Conservation (phyloP, 2,888 invertebrate species). For the Frankliniella intonsa region DNA sequence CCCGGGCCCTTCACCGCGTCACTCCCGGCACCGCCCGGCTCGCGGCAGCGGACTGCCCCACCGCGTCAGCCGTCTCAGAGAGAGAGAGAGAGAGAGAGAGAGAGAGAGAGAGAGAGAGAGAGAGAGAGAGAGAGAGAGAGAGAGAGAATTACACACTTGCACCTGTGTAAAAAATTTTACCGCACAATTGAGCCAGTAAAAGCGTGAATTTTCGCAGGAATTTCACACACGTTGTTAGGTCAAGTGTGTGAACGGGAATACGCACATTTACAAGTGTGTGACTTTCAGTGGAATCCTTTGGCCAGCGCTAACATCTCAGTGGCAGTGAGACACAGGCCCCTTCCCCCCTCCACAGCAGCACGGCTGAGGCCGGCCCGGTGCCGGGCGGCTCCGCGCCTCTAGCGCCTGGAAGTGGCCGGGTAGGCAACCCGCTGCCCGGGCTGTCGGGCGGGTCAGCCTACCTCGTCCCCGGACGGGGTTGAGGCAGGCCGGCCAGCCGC, state of each 20-base stretch:
- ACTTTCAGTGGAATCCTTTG: no score
- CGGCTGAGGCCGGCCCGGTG: no score
- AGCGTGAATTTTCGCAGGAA: no score
- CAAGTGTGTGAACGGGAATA: no score
- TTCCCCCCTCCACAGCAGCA: no score
- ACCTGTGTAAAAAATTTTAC: no score
- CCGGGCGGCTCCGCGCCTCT: neutral
- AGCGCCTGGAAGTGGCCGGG: neutral
- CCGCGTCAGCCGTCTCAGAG: neutral
- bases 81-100: constrained; percentile 30
- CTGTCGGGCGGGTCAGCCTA: neutral
- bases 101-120: constrained; percentile 31
- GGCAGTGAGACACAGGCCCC: no score
- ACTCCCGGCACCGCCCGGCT: no score
- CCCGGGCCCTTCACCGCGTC: constrained; percentile 31
- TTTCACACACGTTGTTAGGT: no score
- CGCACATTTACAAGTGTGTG: no score
- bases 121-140: constrained; percentile 29
- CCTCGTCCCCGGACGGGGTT: neutral
- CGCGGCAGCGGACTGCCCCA: constrained; percentile 25
- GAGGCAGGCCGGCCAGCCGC: neutral
- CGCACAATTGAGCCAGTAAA: no score
- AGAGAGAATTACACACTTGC: neutral
- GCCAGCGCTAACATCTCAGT: no score
- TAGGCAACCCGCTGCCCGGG: neutral